phyloP scores from a whole-genome alignment of 2,113 vertebrate species.

The Malaclemys terrapin region DNA sequence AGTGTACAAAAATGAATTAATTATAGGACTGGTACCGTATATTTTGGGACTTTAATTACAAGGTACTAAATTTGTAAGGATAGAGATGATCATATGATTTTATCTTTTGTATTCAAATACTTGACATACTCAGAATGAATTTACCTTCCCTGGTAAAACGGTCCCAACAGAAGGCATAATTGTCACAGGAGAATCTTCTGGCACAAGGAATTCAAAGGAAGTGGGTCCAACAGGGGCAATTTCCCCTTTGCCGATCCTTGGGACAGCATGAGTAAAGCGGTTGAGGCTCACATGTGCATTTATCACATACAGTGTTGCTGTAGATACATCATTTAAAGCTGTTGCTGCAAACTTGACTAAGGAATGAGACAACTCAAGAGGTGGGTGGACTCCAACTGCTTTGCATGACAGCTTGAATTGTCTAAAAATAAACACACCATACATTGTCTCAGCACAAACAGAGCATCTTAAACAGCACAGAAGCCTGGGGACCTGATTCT shows the following conservation, averaged over 20 bases:
- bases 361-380: constrained; percentile 90
- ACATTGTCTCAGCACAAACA: constrained; percentile 66
- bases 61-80: not conserved
- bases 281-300: constrained; percentile 75
- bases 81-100: not conserved
- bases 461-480: constrained; percentile 62
- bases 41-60: not conserved
- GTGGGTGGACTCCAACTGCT: constrained; percentile 86
- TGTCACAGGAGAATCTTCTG: constrained; percentile 80
- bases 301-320: constrained; percentile 81
- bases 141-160: constrained; percentile 82
- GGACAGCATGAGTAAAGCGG: constrained; percentile 56
- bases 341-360: constrained; percentile 90
- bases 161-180: constrained; percentile 85
- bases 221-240: constrained; percentile 73
- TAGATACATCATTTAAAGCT: constrained; percentile 80
- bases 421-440: constrained; percentile 78
- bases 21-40: not conserved
- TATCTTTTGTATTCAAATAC: not conserved
- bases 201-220: constrained; percentile 86
- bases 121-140: not conserved
- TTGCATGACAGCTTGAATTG: constrained; percentile 88
- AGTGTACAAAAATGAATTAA: not conserved
- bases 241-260: constrained; percentile 58
- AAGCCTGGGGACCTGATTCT: constrained; percentile 72